Evolutionary conservation across 64 coral and sea anemone genomes (phyloP), one percentile per base, ranked within the genome.

Genomic region (Dendronephthya gigantea): DNA sequence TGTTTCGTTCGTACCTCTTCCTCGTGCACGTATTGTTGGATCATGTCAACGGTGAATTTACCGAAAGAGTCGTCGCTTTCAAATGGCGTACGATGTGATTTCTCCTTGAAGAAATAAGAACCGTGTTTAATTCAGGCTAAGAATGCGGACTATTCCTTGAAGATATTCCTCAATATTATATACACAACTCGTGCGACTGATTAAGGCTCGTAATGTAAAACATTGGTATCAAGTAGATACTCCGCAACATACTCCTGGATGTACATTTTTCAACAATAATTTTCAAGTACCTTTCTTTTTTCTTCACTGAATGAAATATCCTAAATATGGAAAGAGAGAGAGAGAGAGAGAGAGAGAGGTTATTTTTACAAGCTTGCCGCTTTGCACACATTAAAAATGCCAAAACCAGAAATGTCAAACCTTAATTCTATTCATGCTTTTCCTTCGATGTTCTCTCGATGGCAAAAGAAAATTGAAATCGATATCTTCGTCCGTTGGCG

Each of bases 31-130:
- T 79, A 79, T 82, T 90, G 85, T 23, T 83, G 92, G 14, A 98
- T 92, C 95, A 98, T 98, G 40, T 98, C 95, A 14, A 90, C 79
- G 7, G 95, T 98, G 90, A 98, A 98, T 87, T 98, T 90, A 25
- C 83, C 86, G 81, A 98, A 98, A 7, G 95, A 98, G 86, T 98
- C 95, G 43, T 98, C 95, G 25, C 95, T 90, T 56, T 90, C 89
- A 81, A 98, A 98, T 58, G 91, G 94, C 2, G 86, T 89, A 3
- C 88, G 85, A 38, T 48, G 48, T 51, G 87, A 37, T 2, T 88
- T 86, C 5, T 90, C 92, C 33, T 79, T 35, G 32, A 29, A 79
- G 72, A 12, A 22, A 66, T 66, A 15, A n/a, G 6, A 66, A 30
- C n/a, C n/a, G n/a, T n/a, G n/a, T n/a, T n/a, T n/a, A n/a, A n/a